These are phyloP conservation scores for Danio tinwini DNA, from an alignment of 2,797 vertebrate genomes.

Conservation along the genomic window DNA sequence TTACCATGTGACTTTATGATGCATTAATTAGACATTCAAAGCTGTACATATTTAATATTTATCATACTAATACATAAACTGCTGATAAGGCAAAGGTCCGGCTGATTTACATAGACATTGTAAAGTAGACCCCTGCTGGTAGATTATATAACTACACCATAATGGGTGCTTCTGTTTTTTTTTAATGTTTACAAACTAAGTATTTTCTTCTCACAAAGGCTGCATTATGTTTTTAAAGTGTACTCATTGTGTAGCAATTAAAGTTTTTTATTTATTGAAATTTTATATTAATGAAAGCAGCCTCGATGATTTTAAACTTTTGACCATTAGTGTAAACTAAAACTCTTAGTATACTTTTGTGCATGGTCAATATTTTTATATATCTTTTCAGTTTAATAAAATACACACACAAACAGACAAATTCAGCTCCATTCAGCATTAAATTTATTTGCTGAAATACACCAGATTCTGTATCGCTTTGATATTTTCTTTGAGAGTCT, in stretches of 20 bases:
- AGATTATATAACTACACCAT: not conserved
- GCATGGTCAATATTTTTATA: not conserved
- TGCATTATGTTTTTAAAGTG: too few species aligned
- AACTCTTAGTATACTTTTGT: not conserved
- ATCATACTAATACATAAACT: not conserved
- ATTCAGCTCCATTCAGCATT: not conserved
- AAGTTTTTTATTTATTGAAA: too few species aligned
- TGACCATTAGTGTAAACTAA: not conserved
- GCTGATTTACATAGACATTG: not conserved
- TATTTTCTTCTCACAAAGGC: too few species aligned
- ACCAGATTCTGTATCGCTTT: not conserved
- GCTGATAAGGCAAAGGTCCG: not conserved
- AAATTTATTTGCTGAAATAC: slow-evolving; percentile 20
- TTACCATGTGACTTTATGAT: not conserved
- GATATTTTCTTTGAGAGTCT: not conserved
- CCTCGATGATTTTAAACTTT: too few species aligned
- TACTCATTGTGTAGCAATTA: too few species aligned
- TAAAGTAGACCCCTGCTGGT: slow-evolving; percentile 1
- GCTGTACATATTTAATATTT: not conserved
- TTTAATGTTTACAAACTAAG: too few species aligned
- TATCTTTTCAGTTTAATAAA: not conserved
- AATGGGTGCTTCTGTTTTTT: not conserved
- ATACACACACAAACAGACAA: not conserved
- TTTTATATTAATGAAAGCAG: too few species aligned
- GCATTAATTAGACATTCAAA: not conserved